phyloP scores from a whole-genome alignment of 1,140 invertebrate genomes.

The Tribolium madens region DNA sequence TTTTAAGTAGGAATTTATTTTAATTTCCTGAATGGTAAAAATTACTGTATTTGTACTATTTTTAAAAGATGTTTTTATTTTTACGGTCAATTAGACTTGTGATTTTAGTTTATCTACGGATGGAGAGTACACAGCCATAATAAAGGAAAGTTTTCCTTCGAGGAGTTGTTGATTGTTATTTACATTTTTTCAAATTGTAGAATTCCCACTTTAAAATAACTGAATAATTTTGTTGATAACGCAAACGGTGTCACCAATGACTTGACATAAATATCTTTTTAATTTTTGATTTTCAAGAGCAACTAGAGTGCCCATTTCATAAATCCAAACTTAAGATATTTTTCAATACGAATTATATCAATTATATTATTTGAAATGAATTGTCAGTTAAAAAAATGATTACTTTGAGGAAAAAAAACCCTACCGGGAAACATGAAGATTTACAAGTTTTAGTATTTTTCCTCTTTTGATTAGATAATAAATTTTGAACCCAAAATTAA shows the following conservation, averaged over 20 bases:
- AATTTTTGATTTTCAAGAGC: too few species aligned
- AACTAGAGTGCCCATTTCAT: too few species aligned
- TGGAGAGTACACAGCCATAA: neutral
- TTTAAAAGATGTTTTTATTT: neutral
- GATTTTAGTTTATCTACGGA: neutral
- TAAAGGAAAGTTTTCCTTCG: neutral
- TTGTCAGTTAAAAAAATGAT: too few species aligned
- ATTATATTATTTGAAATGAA: too few species aligned
- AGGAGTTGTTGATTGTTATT: neutral
- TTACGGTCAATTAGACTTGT: neutral
- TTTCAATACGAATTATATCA: too few species aligned
- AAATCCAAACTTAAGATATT: too few species aligned
- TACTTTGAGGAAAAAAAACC: too few species aligned
- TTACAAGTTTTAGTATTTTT: too few species aligned
- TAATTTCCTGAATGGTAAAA: neutral
- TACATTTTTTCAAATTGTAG: neutral
- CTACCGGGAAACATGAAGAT: too few species aligned
- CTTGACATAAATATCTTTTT: neutral
- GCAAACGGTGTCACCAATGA: neutral
- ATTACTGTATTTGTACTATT: neutral
- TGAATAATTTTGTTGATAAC: neutral
- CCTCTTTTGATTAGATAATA: too few species aligned
- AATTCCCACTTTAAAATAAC: neutral
- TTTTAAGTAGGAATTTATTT: constrained; percentile 13
- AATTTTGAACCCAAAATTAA: too few species aligned